Conservation (phyloP, 2,113 vertebrate genomes). For the Microtus oregoni region DNA sequence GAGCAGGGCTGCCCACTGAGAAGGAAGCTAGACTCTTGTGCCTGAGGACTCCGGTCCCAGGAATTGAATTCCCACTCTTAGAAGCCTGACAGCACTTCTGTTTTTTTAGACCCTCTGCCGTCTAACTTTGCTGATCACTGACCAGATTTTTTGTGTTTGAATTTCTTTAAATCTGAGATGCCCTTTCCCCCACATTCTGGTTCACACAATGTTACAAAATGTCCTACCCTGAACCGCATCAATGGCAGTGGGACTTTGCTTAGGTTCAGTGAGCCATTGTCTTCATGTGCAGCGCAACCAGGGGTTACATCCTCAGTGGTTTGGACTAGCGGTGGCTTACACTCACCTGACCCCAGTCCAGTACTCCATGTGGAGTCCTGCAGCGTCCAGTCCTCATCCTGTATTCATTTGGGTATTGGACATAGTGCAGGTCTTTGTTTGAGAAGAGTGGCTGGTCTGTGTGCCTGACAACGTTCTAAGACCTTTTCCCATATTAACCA, state of each 20-base stretch:
- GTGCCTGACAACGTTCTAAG: background rate
- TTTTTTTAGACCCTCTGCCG: background rate
- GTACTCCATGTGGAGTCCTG: background rate
- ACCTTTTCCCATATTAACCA: background rate
- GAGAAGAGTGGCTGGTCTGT: background rate
- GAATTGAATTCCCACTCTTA: no score
- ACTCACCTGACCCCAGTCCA: background rate
- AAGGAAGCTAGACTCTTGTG: no score
- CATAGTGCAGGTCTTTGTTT: background rate
- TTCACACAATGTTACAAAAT: background rate
- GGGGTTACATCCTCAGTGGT: background rate
- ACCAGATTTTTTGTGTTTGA: background rate
- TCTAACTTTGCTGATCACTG: background rate
- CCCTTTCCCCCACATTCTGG: background rate
- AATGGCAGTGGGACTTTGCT: background rate
- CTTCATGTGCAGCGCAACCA: background rate
- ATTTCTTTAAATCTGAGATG: background rate
- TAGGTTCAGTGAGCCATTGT: no score
- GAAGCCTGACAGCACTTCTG: background rate
- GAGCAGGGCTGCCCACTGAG: no score
- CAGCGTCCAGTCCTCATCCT: background rate
- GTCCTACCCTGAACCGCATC: background rate
- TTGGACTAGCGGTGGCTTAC: background rate
- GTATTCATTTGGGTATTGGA: background rate
- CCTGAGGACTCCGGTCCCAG: no score